These are phyloP conservation scores for Anoplophora glabripennis DNA, from an alignment of 1,140 invertebrate species.

Conservation along the genomic window DNA sequence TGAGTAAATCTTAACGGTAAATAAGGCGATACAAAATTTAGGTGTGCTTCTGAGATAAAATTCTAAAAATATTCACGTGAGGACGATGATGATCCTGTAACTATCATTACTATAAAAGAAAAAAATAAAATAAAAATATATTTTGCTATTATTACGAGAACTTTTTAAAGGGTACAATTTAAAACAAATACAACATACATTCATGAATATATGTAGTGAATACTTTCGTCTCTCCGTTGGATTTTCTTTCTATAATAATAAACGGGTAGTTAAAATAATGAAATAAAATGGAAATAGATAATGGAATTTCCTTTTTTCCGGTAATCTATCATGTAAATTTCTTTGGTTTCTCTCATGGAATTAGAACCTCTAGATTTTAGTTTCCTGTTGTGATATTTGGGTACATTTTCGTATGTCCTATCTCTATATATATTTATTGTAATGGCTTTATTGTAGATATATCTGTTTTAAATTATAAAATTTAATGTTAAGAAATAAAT, in stretches of 20 bases:
- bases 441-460: slow-evolving; percentile 10
- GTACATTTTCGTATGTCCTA: slow-evolving; percentile 2
- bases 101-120: slow-evolving; percentile 1
- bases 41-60: slow-evolving; percentile 9
- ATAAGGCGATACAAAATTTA: slow-evolving; percentile 9
- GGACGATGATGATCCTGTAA: too few species aligned
- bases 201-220: background rate
- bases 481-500: slow-evolving; percentile 17
- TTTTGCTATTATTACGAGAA: slow-evolving; percentile 16
- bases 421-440: slow-evolving; percentile 13
- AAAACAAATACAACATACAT: slow-evolving; percentile 13
- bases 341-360: slow-evolving; percentile 10
- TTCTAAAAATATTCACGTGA: background rate
- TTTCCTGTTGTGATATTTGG: slow-evolving; percentile 14
- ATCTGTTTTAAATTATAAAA: slow-evolving; percentile 19
- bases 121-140: slow-evolving; percentile 16
- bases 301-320: slow-evolving; percentile 9
- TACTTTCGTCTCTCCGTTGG: too few species aligned
- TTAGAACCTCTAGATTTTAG: slow-evolving; percentile 11
- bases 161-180: slow-evolving; percentile 18
- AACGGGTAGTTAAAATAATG: background rate
- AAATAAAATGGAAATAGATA: slow-evolving; percentile 9
- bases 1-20: background rate
- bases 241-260: too few species aligned
- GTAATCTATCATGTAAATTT: slow-evolving; percentile 1